Conservation (phyloP, 2,113 vertebrate species). For the Apus apus region DNA sequence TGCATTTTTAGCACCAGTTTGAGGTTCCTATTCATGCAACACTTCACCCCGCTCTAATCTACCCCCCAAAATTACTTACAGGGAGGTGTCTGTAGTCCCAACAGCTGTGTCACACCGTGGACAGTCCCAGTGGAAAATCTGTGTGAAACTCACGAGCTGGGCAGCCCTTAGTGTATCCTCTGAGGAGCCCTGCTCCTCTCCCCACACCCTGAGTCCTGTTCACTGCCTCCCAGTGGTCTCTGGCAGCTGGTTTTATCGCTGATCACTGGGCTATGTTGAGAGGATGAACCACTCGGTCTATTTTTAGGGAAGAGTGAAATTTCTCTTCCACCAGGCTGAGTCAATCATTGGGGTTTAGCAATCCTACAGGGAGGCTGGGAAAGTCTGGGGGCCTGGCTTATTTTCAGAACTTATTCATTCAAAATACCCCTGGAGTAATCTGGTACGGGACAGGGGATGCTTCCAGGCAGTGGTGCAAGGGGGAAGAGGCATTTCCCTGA, state of each 20-base stretch:
- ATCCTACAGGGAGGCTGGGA: neutral
- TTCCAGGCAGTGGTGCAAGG: neutral
- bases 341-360: slow-evolving; percentile 79
- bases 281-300: slow-evolving; percentile 74
- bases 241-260: slow-evolving; percentile 88
- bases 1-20: neutral
- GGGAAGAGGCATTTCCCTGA: slow-evolving; percentile 34
- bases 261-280: slow-evolving; percentile 84
- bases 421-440: neutral
- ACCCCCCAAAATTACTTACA: slow-evolving; percentile 51
- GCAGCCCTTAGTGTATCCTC: neutral
- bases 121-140: neutral
- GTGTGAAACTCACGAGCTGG: neutral
- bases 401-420: slow-evolving; percentile 46
- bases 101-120: neutral
- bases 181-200: slow-evolving; percentile 53
- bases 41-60: neutral
- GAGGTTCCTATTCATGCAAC: neutral
- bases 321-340: slow-evolving; percentile 78
- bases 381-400: slow-evolving; percentile 1
- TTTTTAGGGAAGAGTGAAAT: slow-evolving; percentile 72
- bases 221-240: slow-evolving; percentile 71
- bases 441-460: rapidly evolving
- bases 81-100: neutral
- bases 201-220: slow-evolving; percentile 9